Percentiles rank a stretch among this genome's conserved stretches.
Evolutionary conservation across 2,113 vertebrate genomes (phyloP).

Genomic region (Melospiza georgiana): DNA sequence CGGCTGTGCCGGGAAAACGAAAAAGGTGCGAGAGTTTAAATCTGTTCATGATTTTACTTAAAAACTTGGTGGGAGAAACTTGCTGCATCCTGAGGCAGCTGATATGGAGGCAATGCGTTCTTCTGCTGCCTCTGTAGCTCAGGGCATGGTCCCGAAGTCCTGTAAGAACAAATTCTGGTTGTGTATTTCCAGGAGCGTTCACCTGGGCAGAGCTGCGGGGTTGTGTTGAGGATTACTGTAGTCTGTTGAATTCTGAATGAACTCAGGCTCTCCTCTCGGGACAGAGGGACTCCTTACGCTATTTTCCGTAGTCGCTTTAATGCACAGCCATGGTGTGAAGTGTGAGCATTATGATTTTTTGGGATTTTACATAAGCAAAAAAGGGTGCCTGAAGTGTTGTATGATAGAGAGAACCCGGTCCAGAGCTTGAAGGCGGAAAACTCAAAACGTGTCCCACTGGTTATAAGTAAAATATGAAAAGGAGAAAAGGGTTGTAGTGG

Average conservation of each 20-base stretch:
- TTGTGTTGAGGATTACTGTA: not conserved
- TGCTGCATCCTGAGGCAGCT: not conserved
- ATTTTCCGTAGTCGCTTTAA: not conserved
- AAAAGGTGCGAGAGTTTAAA: not conserved
- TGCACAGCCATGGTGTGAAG: not conserved
- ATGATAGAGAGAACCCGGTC: not conserved
- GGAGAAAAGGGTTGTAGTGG: not conserved
- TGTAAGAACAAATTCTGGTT: not conserved
- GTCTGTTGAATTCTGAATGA: not conserved
- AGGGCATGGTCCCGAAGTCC: not conserved
- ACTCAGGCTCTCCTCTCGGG: not conserved
- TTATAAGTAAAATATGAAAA: not conserved
- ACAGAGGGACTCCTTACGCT: not conserved
- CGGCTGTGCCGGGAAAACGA: not conserved
- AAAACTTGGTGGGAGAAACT: not conserved
- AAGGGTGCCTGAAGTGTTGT: not conserved
- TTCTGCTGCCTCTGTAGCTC: not conserved
- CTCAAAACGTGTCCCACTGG: not conserved
- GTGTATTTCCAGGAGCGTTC: not conserved
- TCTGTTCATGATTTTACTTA: not conserved
- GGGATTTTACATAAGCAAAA: not conserved
- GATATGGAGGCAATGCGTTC: fast-evolving
- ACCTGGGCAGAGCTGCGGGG: not conserved
- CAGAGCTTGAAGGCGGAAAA: not conserved
- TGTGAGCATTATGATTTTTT: not conserved